Evolutionary conservation across 2,797 vertebrate genomes (phyloP), one percentile per base, ranked within the genome.

Genomic region (Loriculus beryllinus): DNA sequence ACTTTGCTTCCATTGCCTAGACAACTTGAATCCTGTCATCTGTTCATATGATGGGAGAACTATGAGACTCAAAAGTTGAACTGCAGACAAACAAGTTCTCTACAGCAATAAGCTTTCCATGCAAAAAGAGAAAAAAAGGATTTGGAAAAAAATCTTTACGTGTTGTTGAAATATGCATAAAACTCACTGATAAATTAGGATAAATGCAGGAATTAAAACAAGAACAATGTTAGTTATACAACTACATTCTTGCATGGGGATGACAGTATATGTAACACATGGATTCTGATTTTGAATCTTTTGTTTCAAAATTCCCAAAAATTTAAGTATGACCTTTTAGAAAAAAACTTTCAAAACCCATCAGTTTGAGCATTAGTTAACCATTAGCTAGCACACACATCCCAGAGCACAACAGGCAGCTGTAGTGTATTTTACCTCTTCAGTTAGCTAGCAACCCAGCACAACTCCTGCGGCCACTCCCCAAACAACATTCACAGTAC

Each of bases 211-310:
- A 70, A 82, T 33, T 59, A 72, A 74, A 88, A 9, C 12, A 64
- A 67, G 20, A 51, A 37, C 10, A 67, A 3, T 25, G 29, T 40
- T 48, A 49, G 57, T 28, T 56, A 67, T 5, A 23, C 7, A 67
- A 26, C 19, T 14, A 59, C 21, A 42, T 68, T 86, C 70, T 78
- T 48, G 12, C 33, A 56, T 1, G 2, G 64, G 20, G 23, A 77
- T 48, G 23, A 35, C 0, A 29, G 20, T 7, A 35, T 11, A 43
- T 19, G 4, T 69, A 74, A 63, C 5, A 43, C 7, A 29, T 0
- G 0, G 14, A 71, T 57, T 71, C 37, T 40, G 7, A 14, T 54
- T 77, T 35, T 39, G 35, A 45, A 49, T 43, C 1, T 83, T 52
- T 52, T 68, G 20, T 21, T 92, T 52, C 49, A 48, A 72, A 74